Evolutionary conservation across 2,113 vertebrate genomes (phyloP), one percentile per base, ranked within the genome.

Genomic region (Microtus montanus): DNA sequence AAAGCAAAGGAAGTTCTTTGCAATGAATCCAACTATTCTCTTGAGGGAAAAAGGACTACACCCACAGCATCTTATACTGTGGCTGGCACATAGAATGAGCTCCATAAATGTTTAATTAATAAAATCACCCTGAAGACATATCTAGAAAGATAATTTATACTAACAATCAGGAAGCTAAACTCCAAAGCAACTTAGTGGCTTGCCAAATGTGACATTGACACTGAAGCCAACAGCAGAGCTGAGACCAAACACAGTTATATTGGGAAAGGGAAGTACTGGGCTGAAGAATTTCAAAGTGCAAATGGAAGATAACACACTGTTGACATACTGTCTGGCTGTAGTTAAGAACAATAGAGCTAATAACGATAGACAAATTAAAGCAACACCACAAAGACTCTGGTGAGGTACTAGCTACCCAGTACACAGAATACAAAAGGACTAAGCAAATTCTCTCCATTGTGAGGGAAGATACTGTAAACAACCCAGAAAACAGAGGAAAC

Each of bases 381-480:
- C 20, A 91, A 71, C 13, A 13, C 35, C 78, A 83, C 38, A 75
- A 63, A 83, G 47, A 88, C 24, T 63, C 44, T 19, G 14, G 20
- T 28, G n/a, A 89, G 47, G 38, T n/a, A 95, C 14, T 73, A 70
- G 47, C 68, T 92, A 86, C 52, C 20, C 28, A 83, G 75, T 87
- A 87, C 14, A 47, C 8, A 79, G 3, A 54, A 30, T 92, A 52
- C 63, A 93, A 90, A 90, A 74, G 33, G 75, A 49, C 38, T 9
- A 66, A 77, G 24, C 63, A 75, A 94, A 89, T 78, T 80, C 24
- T 83, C 63, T 78, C 7, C 30, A 58, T 75, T 54, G 66, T 61
- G 74, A 94, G 70, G 71, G 91, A 95, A 47, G 24, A 90, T 58
- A 24, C 41, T 44, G 41, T 41, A 93, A 95, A 92, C 87, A 92